phyloP scores from a whole-genome alignment of 2,797 vertebrate species.

The Gymnoscopelus microlampas region DNA sequence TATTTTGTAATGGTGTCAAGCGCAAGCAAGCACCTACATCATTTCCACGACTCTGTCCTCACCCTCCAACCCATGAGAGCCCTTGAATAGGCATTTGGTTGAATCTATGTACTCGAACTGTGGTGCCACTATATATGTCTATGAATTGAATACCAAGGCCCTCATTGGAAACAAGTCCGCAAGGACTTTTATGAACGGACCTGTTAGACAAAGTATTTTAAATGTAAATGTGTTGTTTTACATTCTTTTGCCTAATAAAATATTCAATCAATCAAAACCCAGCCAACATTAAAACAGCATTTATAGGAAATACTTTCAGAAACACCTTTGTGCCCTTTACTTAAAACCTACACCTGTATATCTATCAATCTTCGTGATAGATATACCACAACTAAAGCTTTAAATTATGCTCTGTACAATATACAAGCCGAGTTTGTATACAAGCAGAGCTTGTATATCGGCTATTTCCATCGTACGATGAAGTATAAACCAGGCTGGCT shows the following conservation, averaged over 20 bases:
- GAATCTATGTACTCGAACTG: conserved; percentile 15
- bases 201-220: too few relatives aligned
- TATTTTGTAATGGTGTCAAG: conserved; percentile 26
- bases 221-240: too few relatives aligned
- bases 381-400: not conserved
- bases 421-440: too few relatives aligned
- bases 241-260: too few relatives aligned
- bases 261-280: too few relatives aligned
- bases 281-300: conserved; percentile 21
- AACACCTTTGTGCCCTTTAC: conserved; percentile 13
- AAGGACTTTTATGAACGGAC: too few relatives aligned
- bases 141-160: too few relatives aligned
- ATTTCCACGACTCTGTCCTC: conserved; percentile 1
- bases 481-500: too few relatives aligned
- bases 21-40: conserved; percentile 35
- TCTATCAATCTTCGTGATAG: not conserved
- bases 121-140: too few relatives aligned
- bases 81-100: conserved; percentile 32
- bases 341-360: conserved; percentile 1
- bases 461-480: too few relatives aligned
- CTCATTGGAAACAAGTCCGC: too few relatives aligned
- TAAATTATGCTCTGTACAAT: not conserved
- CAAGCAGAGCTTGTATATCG: too few relatives aligned
- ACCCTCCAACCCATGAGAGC: conserved; percentile 11
- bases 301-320: conserved; percentile 16